Evolutionary conservation across 2,888 invertebrate species (phyloP), one percentile per base, ranked within the genome.

Genomic region (Macaria notata): DNA sequence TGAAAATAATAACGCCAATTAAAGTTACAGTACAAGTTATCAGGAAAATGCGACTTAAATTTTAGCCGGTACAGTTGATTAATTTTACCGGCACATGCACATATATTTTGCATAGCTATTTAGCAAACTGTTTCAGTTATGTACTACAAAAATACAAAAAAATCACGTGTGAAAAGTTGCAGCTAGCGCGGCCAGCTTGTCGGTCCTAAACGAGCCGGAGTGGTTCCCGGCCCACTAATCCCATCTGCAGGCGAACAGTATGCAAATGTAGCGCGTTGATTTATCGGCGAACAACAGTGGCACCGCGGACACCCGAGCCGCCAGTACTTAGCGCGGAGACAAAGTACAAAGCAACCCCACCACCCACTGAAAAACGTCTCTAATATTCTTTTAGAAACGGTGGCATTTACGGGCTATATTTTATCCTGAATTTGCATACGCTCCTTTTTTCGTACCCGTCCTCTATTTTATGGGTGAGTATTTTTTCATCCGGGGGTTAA

Each of bases 401-500:
- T 91, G 92, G 92, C 92, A 92, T 92, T 92, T 92, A 92, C 92
- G 92, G 92, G 92, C 92, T 92, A 92, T 92, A 92, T 92, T 92
- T 92, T 92, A 92, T 92, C 92, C 92, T 83, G 92, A 92, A 92
- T 92, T 92, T 92, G 92, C 92, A 92, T 92, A 92, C 92, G 91
- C 92, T 91, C 88, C 88, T 92, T 90, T 92, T 87, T 89, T 86
- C 86, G 84, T 88, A 88, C 89, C 90, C 89, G 89, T 90, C 88
- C 87, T 89, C 89, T 90, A 88, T 87, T 89, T 89, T 90, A 90
- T 90, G 90, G 90, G 91, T 88, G 90, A 88, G 92, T 83, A 89
- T 91, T 92, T 91, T 92, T 89, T 90, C 84, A 86, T 84, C 85
- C 83, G 86, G 83, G 92, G 92, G 92, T 87, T 90, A 92, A 88